Percentiles rank a stretch among this genome's conserved stretches.
Conservation (phyloP, 2,797 vertebrate species). For the Urophycis tenuis region DNA sequence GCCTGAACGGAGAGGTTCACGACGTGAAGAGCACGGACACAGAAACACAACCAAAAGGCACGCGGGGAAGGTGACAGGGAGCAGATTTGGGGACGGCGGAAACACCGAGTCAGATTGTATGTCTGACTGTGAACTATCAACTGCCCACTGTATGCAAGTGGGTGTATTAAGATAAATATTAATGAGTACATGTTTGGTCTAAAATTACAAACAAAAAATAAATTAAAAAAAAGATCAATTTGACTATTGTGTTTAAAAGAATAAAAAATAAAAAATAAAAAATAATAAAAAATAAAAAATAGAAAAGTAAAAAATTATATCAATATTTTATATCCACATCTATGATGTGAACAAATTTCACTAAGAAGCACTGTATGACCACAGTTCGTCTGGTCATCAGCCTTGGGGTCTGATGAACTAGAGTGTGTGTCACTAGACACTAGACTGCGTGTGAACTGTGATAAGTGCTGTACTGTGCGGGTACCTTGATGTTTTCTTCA, state of each 20-base stretch:
- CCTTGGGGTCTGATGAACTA: slow-evolving; percentile 72
- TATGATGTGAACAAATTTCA: neutral
- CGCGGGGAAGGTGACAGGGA: neutral
- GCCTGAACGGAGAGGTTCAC: slow-evolving; percentile 67
- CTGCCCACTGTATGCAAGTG: neutral
- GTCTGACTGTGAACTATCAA: neutral
- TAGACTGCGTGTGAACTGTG: neutral
- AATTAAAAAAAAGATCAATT: too few relatives aligned
- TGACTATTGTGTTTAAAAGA: too few relatives aligned
- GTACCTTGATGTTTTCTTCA: slow-evolving; percentile 81
- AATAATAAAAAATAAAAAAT: too few relatives aligned
- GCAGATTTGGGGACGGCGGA: neutral
- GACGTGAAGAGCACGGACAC: neutral
- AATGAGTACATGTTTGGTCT: neutral
- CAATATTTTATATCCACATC: too few relatives aligned
- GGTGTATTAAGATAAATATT: neutral
- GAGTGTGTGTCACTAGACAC: neutral
- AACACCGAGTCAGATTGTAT: neutral
- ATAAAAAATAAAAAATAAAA: too few relatives aligned
- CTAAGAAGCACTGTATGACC: neutral
- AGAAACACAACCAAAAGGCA: neutral
- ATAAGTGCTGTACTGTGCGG: neutral
- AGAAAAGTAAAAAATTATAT: too few relatives aligned
- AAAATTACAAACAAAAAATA: too few relatives aligned
- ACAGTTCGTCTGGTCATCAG: neutral